Conservation (phyloP, 2,888 invertebrate genomes). For the Cataglyphis albicans region DNA sequence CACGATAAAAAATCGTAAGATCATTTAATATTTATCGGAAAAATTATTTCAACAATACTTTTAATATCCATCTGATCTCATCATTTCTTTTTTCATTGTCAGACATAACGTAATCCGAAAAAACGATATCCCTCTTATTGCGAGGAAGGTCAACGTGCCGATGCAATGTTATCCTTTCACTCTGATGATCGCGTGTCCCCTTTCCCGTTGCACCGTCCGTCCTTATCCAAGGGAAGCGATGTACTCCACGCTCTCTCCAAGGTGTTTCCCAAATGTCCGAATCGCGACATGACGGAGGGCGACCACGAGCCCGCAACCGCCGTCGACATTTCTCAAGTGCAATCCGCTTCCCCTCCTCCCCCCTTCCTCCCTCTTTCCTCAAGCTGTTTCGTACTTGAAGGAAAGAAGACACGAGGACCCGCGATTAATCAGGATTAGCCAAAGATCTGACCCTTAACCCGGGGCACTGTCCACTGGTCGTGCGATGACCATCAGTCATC, state of each 20-base stretch:
- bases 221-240: constrained; percentile 7
- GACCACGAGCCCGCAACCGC: constrained; percentile 62
- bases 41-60: not conserved
- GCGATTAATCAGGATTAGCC: constrained; percentile 84
- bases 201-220: not conserved
- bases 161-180: constrained; percentile 18
- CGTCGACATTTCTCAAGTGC: constrained; percentile 54
- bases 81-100: not conserved
- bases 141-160: not conserved
- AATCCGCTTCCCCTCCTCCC: constrained; percentile 34
- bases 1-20: not conserved
- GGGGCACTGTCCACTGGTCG: constrained; percentile 76
- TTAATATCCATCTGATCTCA: not conserved
- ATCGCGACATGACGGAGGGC: constrained; percentile 45
- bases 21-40: not conserved
- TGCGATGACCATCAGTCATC: constrained; percentile 83
- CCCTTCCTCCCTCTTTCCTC: not conserved
- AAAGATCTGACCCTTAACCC: constrained; percentile 76
- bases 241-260: constrained; percentile 28
- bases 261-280: constrained; percentile 31
- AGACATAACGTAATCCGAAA: not conserved
- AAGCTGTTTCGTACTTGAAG: constrained; percentile 45
- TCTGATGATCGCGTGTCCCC: not conserved
- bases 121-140: not conserved
- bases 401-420: constrained; percentile 65